Percentiles rank a stretch among this genome's conserved stretches.
Conservation (phyloP, 2,888 invertebrate genomes). For the Anticlea derivata region DNA sequence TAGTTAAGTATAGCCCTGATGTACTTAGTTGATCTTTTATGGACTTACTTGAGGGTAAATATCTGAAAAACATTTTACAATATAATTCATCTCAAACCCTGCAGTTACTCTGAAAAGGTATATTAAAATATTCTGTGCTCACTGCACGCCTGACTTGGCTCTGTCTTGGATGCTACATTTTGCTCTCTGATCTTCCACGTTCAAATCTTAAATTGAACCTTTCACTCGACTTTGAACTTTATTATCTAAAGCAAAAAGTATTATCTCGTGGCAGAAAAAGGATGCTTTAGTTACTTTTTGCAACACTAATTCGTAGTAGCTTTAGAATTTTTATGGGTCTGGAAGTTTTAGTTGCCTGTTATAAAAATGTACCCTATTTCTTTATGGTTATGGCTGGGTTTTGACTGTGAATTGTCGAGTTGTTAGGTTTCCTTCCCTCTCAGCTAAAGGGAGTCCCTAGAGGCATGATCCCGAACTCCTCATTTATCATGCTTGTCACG, state of each 20-base stretch:
- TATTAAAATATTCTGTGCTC: constrained; percentile 67
- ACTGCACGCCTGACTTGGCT: constrained; percentile 64
- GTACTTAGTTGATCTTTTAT: too few species aligned
- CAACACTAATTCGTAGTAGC: constrained; percentile 70
- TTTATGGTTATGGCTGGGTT: constrained; percentile 43
- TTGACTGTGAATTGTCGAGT: constrained; percentile 41
- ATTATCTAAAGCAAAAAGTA: constrained; percentile 34
- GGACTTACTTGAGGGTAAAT: not conserved
- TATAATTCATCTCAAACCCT: constrained; percentile 26
- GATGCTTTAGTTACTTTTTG: constrained; percentile 65
- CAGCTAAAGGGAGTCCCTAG: constrained; percentile 73
- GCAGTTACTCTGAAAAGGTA: constrained; percentile 26
- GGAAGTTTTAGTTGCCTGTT: constrained; percentile 40
- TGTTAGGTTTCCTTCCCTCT: constrained; percentile 63
- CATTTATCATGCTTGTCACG: constrained; percentile 83
- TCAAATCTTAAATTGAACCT: constrained; percentile 42
- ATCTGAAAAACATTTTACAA: constrained; percentile 13
- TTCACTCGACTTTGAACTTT: constrained; percentile 48
- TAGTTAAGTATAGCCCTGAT: too few species aligned
- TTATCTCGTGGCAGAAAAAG: constrained; percentile 44
- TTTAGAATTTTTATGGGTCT: constrained; percentile 66
- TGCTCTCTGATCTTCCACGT: constrained; percentile 54
- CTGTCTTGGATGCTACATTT: constrained; percentile 71
- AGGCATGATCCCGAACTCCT: constrained; percentile 78
- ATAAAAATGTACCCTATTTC: constrained; percentile 42